Evolutionary conservation across 2,888 invertebrate genomes (phyloP).

Genomic region (Neelides folsomi): DNA sequence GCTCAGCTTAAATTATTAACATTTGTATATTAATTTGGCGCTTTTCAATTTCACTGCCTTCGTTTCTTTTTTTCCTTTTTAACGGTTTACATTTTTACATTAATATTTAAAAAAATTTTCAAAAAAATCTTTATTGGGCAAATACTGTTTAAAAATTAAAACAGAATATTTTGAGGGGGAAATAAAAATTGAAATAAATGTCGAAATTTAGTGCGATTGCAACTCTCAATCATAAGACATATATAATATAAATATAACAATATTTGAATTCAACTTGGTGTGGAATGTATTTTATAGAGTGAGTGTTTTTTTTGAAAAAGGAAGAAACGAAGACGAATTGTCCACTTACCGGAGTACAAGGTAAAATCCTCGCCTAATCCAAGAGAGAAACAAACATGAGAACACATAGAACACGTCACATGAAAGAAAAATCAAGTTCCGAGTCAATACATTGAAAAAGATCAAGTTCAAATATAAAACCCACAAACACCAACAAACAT

Average conservation of each 20-base stretch:
- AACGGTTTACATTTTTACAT: no score
- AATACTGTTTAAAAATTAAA: neutral
- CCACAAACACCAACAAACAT: slow-evolving; percentile 11
- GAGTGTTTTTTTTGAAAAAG: neutral
- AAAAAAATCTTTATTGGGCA: no score
- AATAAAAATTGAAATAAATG: neutral
- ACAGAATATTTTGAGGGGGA: neutral
- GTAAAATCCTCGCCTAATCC: slow-evolving; percentile 33
- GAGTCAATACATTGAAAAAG: slow-evolving; percentile 12
- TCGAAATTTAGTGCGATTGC: no score
- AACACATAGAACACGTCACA: slow-evolving; percentile 31
- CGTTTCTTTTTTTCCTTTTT: no score
- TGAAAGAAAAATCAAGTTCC: slow-evolving; percentile 16
- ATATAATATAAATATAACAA: no score
- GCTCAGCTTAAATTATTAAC: no score
- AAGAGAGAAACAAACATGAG: slow-evolving; percentile 26
- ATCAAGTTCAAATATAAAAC: slow-evolving; percentile 17
- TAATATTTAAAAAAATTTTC: no score
- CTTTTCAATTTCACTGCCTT: no score
- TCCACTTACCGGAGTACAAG: slow-evolving; percentile 33
- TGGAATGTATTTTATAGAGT: neutral
- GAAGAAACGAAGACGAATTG: slow-evolving; percentile 8
- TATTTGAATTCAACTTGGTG: no score
- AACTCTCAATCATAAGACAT: no score
- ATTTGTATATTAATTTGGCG: no score